Evolutionary conservation across 2,888 invertebrate species (phyloP), one percentile per base, ranked within the genome.

Genomic region (Barypeithes pellucidus): DNA sequence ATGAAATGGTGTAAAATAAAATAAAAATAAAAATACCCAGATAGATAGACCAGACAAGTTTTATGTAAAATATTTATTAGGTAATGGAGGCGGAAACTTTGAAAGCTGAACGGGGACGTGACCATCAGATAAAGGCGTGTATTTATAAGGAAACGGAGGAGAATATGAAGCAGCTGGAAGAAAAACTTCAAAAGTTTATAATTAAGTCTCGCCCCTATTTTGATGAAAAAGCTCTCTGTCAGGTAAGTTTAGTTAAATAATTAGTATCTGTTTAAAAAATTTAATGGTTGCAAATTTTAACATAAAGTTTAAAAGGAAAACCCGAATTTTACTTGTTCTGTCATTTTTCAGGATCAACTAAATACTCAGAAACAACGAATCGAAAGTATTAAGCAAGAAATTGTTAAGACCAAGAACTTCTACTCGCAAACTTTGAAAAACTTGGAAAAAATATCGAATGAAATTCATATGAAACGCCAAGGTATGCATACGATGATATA

Each of bases 21-120:
- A n/a, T n/a, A n/a, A n/a, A n/a, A n/a, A n/a, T n/a, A n/a, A n/a
- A n/a, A n/a, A n/a, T n/a, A n/a, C n/a, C n/a, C n/a, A n/a, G n/a
- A n/a, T n/a, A n/a, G n/a, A n/a, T n/a, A n/a, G n/a, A n/a, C n/a
- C n/a, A n/a, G n/a, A n/a, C n/a, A 39, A 39, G n/a, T 11, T 11
- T 8, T 39, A 3, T 7, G 9, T 39, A 8, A 12, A 39, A 39
- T n/a, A 39, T 39, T 67, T 74, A 73, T 50, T 80, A 94, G 94
- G 95, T 97, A 24, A 96, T 94, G 93, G 96, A 97, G 82, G 97
- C 97, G 0, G 97, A 97, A 85, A 93, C 92, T 81, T 92, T 95
- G 81, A 97, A 96, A 84, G 92, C 96, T 5, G 94, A 94, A 80
- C 94, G 95, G 82, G 96, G 95, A 72, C 89, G 94, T 8, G 96